phyloP scores from a whole-genome alignment of 2,888 invertebrate genomes.

The Brenthis daphne region DNA sequence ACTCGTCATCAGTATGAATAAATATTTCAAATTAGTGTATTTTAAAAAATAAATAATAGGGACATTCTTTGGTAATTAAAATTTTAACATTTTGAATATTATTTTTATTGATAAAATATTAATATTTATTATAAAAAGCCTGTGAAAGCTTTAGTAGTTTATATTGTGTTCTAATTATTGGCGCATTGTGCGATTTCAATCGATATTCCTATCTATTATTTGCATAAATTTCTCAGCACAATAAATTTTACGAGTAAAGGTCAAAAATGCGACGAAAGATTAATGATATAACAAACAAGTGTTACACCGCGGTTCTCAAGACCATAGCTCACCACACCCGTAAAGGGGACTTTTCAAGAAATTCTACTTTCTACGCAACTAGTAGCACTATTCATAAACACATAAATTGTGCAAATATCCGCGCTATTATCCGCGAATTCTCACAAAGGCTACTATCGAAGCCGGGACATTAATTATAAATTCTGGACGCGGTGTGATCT shows the following conservation, averaged over 20 bases:
- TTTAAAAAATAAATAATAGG: too few species aligned
- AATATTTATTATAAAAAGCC: too few species aligned
- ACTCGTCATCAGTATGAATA: too few species aligned
- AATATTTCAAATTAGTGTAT: too few species aligned
- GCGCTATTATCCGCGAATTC: conserved; percentile 72
- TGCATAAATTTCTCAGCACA: conserved; percentile 12
- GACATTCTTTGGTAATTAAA: too few species aligned
- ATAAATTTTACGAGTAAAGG: conserved; percentile 36
- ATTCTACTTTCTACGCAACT: conserved; percentile 70
- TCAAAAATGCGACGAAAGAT: conserved; percentile 55
- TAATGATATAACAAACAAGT: conserved; percentile 68
- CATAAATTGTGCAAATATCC: conserved; percentile 60
- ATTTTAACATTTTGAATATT: too few species aligned
- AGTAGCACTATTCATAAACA: conserved; percentile 57
- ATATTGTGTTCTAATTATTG: background rate
- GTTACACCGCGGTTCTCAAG: conserved; percentile 62
- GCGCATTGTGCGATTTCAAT: conserved; percentile 1
- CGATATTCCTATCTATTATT: conserved; percentile 15
- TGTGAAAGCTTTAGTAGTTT: too few species aligned
- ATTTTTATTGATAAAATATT: too few species aligned
- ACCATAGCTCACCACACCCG: conserved; percentile 43
- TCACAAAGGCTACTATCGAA: conserved; percentile 59
- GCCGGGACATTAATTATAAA: conserved; percentile 77
- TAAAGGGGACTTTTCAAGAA: conserved; percentile 64
- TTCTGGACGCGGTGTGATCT: conserved; percentile 64